Evolutionary conservation across 2,113 vertebrate genomes (phyloP).

Genomic region (Octodon degus): DNA sequence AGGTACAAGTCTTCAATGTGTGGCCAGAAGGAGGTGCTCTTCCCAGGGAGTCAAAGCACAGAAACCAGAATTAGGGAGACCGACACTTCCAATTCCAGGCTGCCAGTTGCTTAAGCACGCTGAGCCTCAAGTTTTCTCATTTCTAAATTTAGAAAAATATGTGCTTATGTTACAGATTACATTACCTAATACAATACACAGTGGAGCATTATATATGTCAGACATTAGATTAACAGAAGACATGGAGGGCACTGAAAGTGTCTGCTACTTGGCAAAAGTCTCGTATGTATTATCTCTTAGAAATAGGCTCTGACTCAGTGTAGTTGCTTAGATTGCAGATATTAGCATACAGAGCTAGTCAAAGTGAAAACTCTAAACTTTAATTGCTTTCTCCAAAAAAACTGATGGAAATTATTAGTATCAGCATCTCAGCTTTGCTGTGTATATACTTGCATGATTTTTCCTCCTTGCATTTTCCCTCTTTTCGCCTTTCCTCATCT

Average conservation of each 20-base stretch:
- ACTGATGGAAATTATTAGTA: too few species aligned
- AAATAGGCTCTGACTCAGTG: not conserved
- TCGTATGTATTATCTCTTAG: not conserved
- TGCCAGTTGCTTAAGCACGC: not conserved
- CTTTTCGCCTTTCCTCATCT: too few species aligned
- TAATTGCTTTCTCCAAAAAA: too few species aligned
- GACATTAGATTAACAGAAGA: not conserved
- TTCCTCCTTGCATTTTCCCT: too few species aligned
- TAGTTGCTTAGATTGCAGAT: too few species aligned
- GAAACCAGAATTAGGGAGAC: not conserved
- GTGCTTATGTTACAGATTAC: not conserved
- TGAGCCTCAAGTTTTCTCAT: not conserved
- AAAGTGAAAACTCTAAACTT: too few species aligned
- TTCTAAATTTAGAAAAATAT: slow-evolving; percentile 32
- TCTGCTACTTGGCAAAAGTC: not conserved
- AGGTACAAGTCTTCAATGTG: not conserved
- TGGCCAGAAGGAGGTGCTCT: not conserved
- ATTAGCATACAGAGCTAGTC: too few species aligned
- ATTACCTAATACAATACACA: not conserved
- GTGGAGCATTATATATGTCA: not conserved
- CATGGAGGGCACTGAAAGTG: not conserved
- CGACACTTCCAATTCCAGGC: not conserved
- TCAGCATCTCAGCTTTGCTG: too few species aligned
- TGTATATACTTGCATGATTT: too few species aligned
- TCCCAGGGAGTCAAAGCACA: not conserved